These are phyloP conservation scores for Psophia crepitans DNA, from an alignment of 2,113 vertebrate species.

Conservation along the genomic window DNA sequence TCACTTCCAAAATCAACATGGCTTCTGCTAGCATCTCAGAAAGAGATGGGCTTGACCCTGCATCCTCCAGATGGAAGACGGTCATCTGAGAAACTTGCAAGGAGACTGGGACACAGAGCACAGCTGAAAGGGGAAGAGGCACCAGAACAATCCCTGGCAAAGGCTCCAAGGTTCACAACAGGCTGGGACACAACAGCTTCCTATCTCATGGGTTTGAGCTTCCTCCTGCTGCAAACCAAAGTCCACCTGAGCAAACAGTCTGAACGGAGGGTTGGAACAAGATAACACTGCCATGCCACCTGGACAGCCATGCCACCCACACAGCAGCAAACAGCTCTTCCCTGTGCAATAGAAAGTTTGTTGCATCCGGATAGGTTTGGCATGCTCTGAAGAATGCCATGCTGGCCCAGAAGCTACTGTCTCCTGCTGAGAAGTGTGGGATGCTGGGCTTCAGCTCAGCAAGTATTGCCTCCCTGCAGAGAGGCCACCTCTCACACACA, in stretches of 20 bases:
- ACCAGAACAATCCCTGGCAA: neutral
- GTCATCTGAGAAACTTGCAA: neutral
- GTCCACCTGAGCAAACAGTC: neutral
- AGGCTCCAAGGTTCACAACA: neutral
- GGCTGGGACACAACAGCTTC: neutral
- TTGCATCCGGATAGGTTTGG: neutral
- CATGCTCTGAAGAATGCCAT: rapidly evolving
- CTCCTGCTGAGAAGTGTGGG: neutral
- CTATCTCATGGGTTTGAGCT: neutral
- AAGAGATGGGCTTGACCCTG: neutral
- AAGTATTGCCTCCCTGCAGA: neutral
- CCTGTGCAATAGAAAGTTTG: rapidly evolving
- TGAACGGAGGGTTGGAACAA: rapidly evolving
- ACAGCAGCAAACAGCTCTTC: neutral
- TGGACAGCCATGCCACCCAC: neutral
- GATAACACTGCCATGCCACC: neutral
- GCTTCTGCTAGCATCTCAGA: neutral
- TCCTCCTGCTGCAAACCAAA: constrained; percentile 5
- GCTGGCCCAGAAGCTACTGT: neutral
- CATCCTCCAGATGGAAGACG: neutral
- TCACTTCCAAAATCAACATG: rapidly evolving
- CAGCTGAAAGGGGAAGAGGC: neutral
- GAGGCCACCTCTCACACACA: no score
- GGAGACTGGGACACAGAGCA: neutral
- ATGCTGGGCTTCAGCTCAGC: neutral